Evolutionary conservation across 2,888 invertebrate genomes (phyloP).

Genomic region (Imbricaverruca yamaguchii): DNA sequence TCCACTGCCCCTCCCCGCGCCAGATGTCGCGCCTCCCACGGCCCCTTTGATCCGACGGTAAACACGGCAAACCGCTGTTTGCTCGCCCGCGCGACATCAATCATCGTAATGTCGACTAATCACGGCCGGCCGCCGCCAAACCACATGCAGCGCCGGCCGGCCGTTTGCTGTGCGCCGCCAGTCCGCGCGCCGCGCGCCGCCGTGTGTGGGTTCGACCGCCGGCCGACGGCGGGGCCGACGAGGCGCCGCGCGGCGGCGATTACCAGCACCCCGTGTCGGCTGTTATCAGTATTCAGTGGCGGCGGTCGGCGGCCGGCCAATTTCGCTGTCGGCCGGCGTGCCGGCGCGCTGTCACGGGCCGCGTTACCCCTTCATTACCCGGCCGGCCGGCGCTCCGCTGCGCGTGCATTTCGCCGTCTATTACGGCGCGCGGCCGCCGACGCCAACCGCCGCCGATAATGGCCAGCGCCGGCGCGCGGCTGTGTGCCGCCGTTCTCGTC

Average conservation of each 20-base stretch:
- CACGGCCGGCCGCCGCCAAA: too few species aligned
- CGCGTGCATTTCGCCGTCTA: conserved; percentile 3
- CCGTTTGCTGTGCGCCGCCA: too few species aligned
- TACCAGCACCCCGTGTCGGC: neutral
- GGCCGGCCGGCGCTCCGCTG: neutral
- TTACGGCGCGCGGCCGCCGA: neutral
- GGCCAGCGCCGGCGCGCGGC: neutral
- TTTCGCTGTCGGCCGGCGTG: conserved; percentile 5
- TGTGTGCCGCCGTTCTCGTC: neutral
- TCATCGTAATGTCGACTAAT: too few species aligned
- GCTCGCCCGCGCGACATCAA: too few species aligned
- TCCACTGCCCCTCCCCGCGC: too few species aligned
- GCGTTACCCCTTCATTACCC: conserved; percentile 14
- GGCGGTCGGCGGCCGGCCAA: neutral
- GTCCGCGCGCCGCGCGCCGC: neutral
- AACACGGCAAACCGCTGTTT: too few species aligned
- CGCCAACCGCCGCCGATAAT: neutral
- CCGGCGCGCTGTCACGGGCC: neutral
- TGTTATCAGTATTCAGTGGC: neutral
- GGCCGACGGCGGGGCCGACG: neutral
- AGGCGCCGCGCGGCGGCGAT: neutral
- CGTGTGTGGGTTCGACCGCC: neutral
- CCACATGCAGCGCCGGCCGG: too few species aligned
- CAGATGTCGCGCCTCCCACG: too few species aligned
- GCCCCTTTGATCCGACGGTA: too few species aligned